A percentile compares a stretch with the other conserved stretches of the same genome.
phyloP scores from a whole-genome alignment of 2,113 vertebrate species.

The Pachypanchax playfairii region DNA sequence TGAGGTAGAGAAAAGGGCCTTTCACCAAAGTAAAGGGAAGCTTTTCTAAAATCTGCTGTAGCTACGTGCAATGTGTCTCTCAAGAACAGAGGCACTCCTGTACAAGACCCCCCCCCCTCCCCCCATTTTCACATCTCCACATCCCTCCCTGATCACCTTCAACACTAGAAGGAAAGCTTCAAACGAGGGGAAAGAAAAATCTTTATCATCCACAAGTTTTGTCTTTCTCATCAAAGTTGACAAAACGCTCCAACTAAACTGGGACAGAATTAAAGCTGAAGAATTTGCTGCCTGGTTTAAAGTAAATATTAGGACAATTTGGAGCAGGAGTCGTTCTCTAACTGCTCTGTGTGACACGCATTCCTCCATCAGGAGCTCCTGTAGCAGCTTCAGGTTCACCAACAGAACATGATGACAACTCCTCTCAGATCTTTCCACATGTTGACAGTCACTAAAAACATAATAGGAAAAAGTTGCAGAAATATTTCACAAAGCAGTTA shows the following conservation, averaged over 20 bases:
- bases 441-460: too few species aligned
- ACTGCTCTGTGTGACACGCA: constrained; percentile 17
- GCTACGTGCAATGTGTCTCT: constrained; percentile 38
- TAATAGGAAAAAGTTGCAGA: neutral
- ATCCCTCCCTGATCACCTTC: constrained; percentile 2
- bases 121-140: neutral
- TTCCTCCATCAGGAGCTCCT: neutral
- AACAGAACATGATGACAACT: neutral
- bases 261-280: constrained; percentile 56
- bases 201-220: constrained; percentile 42
- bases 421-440: too few species aligned
- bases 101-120: constrained; percentile 1
- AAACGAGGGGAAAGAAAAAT: constrained; percentile 16
- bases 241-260: constrained; percentile 69
- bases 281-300: constrained; percentile 59
- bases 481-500: too few species aligned
- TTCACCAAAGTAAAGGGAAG: constrained; percentile 22
- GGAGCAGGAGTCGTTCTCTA: constrained; percentile 47
- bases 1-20: constrained; percentile 29
- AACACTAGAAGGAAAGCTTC: too few species aligned
- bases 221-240: constrained; percentile 71
- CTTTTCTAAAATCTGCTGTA: constrained; percentile 26
- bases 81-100: constrained; percentile 58
- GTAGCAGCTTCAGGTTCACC: neutral
- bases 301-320: constrained; percentile 76